Percentiles rank a stretch among this genome's conserved stretches.
Evolutionary conservation across 2,113 vertebrate species (phyloP).

Genomic region (Datnioides undecimradiatus): DNA sequence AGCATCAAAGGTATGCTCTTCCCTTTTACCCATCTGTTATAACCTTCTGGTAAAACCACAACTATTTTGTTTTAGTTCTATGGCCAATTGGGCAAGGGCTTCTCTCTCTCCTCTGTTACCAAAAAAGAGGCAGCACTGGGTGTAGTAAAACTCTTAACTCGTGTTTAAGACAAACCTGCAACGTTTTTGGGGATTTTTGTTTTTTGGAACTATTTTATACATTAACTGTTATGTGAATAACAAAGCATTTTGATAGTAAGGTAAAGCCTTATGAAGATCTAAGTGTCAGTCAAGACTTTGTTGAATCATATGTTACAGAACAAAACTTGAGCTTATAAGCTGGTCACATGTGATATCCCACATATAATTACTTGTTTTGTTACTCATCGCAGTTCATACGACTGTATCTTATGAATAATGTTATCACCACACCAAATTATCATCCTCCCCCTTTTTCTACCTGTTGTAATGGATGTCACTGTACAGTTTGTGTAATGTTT

Average conservation of each 20-base stretch:
- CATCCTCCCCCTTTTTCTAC: slow-evolving; percentile 80
- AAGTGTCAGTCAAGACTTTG: slow-evolving; percentile 78
- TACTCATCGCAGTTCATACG: slow-evolving; percentile 78
- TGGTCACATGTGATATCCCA: slow-evolving; percentile 75
- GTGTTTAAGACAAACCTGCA: slow-evolving; percentile 69
- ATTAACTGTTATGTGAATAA: slow-evolving; percentile 73
- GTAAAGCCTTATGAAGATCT: slow-evolving; percentile 79
- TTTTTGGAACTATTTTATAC: slow-evolving; percentile 75
- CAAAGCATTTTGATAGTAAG: slow-evolving; percentile 81
- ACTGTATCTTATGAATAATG: slow-evolving; percentile 79
- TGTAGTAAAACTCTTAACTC: slow-evolving; percentile 65
- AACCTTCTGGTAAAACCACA: slow-evolving; percentile 59
- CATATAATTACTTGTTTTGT: slow-evolving; percentile 77
- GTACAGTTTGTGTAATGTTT: slow-evolving; percentile 90
- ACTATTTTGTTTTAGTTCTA: slow-evolving; percentile 51
- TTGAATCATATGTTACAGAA: slow-evolving; percentile 78
- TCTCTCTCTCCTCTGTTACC: slow-evolving; percentile 82
- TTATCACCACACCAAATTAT: slow-evolving; percentile 84
- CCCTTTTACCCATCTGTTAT: slow-evolving; percentile 61
- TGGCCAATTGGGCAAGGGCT: slow-evolving; percentile 83
- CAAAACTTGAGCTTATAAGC: slow-evolving; percentile 75
- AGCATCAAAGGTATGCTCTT: slow-evolving; percentile 67
- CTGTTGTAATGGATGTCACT: slow-evolving; percentile 88
- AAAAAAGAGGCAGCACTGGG: slow-evolving; percentile 82
- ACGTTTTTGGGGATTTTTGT: slow-evolving; percentile 66